Percentiles rank a stretch among this genome's conserved stretches.
Evolutionary conservation across 2,888 invertebrate genomes (phyloP).

Genomic region (Ectemnius continuus): DNA sequence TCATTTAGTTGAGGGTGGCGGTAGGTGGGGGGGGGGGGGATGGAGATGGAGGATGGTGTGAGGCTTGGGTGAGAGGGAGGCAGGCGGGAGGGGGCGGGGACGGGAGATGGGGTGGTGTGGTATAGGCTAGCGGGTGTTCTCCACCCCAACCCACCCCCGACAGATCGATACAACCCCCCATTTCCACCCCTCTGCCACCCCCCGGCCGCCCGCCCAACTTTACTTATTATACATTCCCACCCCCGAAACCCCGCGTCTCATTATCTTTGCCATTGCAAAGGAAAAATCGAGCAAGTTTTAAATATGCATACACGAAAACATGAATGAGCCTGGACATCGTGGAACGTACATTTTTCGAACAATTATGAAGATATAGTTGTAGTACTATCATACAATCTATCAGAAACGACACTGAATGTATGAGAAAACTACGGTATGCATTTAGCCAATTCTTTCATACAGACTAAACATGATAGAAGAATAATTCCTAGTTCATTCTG

Average conservation of each 20-base stretch:
- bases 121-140: slow-evolving; percentile 67
- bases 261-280: slow-evolving; percentile 75
- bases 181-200: slow-evolving; percentile 66
- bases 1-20: slow-evolving; percentile 79
- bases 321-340: neutral
- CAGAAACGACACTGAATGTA: too few species aligned
- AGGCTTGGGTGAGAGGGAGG: slow-evolving; percentile 77
- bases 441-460: too few species aligned
- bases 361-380: too few species aligned
- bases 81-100: slow-evolving; percentile 76
- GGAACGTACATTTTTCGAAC: too few species aligned
- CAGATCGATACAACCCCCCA: slow-evolving; percentile 76
- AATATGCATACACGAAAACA: slow-evolving; percentile 18
- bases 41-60: slow-evolving; percentile 80
- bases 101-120: slow-evolving; percentile 73
- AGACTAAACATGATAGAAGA: too few species aligned
- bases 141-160: slow-evolving; percentile 68
- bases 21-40: slow-evolving; percentile 80
- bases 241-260: slow-evolving; percentile 73
- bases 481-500: too few species aligned
- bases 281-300: slow-evolving; percentile 62
- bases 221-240: slow-evolving; percentile 75
- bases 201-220: slow-evolving; percentile 69
- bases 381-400: too few species aligned
- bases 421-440: too few species aligned